Evolutionary conservation across 2,113 vertebrate genomes (phyloP), one percentile per base, ranked within the genome.

Genomic region (Pseudorhombus dupliciocellatus): DNA sequence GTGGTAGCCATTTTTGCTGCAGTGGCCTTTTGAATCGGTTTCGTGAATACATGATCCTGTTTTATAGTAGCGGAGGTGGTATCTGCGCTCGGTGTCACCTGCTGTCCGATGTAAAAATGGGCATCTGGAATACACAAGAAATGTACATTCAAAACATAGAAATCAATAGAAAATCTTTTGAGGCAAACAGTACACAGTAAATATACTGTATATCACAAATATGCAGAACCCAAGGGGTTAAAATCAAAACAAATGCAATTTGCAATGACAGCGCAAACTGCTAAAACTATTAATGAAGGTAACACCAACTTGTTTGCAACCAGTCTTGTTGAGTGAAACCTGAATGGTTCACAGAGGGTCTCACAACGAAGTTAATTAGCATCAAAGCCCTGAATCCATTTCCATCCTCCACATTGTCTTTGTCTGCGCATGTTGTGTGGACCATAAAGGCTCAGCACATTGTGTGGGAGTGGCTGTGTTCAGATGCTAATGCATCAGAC

Each of bases 21-120:
- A 99, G 93, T 98, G 96, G 77, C 97, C 97, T 88, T 98, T 98
- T 1, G 95, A 93, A 86, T 99, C 97, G 0, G 97, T 99, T 92
- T 99, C 97, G 12, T 99, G 97, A 85, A 99, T 98, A 83, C 97
- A 99, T 66, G 96, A 98, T 75, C 97, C 97, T 5, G 97, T 99
- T 79, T 99, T 99, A 83, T 98, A 99, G 85, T 99, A 99, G 66
- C 97, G 95, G 57, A 99, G 91, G 84, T 99, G 97, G 87, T 99
- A 99, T 58, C 97, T 92, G 61, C 97, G 95, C 86, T 99, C 97
- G 0, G 97, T 98, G 92, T 99, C 97, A 48, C 97, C 97, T 8
- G 97, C 97, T 71, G 97, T 98, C 87, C 97, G 94, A 64, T 99
- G 97, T 77, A 99, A 90, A 90, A 97, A 98, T 0, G 95, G 95